Percentiles rank a stretch among this genome's conserved stretches.
Evolutionary conservation across 1,140 invertebrate species (phyloP).

Genomic region (Psilanteris sp.): DNA sequence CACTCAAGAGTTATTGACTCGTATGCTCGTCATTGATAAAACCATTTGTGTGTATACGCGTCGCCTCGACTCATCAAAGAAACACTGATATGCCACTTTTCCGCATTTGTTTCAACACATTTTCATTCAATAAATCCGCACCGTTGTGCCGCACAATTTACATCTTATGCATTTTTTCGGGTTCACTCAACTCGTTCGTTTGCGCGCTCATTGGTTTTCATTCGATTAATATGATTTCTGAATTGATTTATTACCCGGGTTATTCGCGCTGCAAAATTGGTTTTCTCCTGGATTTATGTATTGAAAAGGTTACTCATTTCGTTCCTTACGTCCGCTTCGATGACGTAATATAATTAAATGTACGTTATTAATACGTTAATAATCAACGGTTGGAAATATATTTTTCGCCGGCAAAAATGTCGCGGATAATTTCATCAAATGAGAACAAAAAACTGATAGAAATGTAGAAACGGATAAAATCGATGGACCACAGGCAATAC

Average conservation of each 20-base stretch:
- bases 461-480: constrained; percentile 52
- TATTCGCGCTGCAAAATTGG: constrained; percentile 37
- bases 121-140: constrained; percentile 28
- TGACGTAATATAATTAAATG: constrained; percentile 42
- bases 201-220: constrained; percentile 38
- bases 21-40: constrained; percentile 46
- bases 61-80: constrained; percentile 14
- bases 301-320: constrained; percentile 12
- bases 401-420: too few species aligned
- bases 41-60: constrained; percentile 9
- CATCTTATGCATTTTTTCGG: constrained; percentile 40
- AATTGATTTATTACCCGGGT: constrained; percentile 30
- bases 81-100: constrained; percentile 42
- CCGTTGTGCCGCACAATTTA: constrained; percentile 22
- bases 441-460: constrained; percentile 5
- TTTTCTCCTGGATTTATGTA: constrained; percentile 32
- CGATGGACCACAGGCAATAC: constrained; percentile 49
- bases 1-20: constrained; percentile 38
- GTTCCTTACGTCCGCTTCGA: constrained; percentile 21
- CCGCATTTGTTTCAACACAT: constrained; percentile 11
- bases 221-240: constrained; percentile 39
- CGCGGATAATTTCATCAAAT: too few species aligned
- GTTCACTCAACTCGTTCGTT: not conserved
- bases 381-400: constrained; percentile 10
- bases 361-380: constrained; percentile 36